A percentile compares a stretch with the other conserved stretches of the same genome.
These are phyloP conservation scores for Euschistus heros DNA, from an alignment of 1,140 invertebrate genomes.

Conservation along the genomic window DNA sequence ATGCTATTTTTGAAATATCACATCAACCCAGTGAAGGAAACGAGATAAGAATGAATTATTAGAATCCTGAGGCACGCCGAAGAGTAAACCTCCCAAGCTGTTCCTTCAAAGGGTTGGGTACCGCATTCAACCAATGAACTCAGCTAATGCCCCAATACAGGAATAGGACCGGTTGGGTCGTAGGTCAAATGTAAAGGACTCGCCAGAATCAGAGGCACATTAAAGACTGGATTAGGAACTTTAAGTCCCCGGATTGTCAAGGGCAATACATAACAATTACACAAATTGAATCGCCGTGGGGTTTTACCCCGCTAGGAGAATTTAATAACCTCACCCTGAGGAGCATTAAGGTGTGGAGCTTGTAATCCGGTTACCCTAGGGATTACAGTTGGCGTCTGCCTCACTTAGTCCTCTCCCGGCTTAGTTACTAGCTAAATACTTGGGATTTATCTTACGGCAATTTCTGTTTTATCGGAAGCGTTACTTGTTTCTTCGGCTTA, in stretches of 20 bases:
- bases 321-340: background rate
- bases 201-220: too few relatives aligned
- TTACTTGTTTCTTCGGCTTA: too few relatives aligned
- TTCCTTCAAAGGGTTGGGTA: too few relatives aligned
- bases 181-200: too few relatives aligned
- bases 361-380: constrained; percentile 5
- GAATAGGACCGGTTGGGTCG: too few relatives aligned
- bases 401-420: background rate
- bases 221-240: background rate
- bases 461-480: background rate
- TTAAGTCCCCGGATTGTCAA: constrained; percentile 1
- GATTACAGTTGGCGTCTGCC: constrained; percentile 8
- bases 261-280: constrained; percentile 4
- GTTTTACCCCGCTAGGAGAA: constrained; percentile 7
- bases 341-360: constrained; percentile 5
- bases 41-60: too few relatives aligned
- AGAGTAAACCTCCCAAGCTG: too few relatives aligned
- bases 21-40: too few relatives aligned
- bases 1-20: too few relatives aligned
- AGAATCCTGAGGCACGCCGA: too few relatives aligned
- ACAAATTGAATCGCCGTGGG: constrained; percentile 5
- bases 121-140: too few relatives aligned
- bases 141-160: too few relatives aligned
- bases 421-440: constrained; percentile 7
- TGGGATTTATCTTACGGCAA: background rate